Percentiles rank a stretch among this genome's conserved stretches.
Evolutionary conservation across 2,113 vertebrate species (phyloP).

Genomic region (Catharus bicknelli): DNA sequence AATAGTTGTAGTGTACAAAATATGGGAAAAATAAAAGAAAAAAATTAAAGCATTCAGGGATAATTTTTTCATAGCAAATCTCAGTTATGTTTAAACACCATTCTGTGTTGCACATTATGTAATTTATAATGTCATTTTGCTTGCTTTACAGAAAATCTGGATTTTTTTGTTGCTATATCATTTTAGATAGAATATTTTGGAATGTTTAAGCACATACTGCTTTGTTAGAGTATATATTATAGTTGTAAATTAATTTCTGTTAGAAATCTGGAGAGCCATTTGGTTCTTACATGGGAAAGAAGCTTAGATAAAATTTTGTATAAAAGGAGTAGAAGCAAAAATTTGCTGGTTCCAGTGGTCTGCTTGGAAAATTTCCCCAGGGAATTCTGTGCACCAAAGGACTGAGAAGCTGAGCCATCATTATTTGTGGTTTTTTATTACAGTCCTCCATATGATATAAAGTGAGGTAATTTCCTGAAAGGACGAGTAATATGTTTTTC

Average conservation of each 20-base stretch:
- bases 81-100: neutral
- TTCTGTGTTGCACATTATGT: neutral
- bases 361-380: neutral
- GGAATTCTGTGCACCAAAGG: neutral
- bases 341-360: rapidly evolving
- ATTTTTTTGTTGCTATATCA: neutral
- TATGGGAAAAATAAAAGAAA: neutral
- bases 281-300: neutral
- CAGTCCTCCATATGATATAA: neutral
- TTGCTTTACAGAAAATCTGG: neutral
- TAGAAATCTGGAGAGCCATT: neutral
- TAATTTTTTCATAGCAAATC: neutral
- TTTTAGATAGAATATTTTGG: neutral
- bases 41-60: neutral
- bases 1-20: neutral
- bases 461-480: neutral
- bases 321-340: neutral
- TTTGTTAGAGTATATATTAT: neutral
- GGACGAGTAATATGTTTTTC: neutral
- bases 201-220: neutral
- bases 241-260: neutral
- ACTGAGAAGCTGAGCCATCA: neutral
- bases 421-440: neutral
- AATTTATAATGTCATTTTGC: neutral
- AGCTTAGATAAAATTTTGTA: neutral